A percentile compares a stretch with the other conserved stretches of the same genome.
Conservation (phyloP, 2,888 invertebrate species). For the Autographa pulchrina region DNA sequence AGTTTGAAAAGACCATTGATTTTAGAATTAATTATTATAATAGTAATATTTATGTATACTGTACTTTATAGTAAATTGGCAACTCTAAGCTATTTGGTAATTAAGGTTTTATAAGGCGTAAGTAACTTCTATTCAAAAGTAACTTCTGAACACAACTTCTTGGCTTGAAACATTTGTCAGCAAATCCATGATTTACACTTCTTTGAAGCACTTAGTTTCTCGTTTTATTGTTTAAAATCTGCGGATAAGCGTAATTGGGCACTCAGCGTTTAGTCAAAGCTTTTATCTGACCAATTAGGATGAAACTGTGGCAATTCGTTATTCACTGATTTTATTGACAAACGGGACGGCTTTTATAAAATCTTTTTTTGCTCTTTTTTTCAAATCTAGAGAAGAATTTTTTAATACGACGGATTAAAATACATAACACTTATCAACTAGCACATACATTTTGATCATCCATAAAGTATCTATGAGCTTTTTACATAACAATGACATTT, state of each 20-base stretch:
- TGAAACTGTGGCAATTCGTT: slow-evolving; percentile 13
- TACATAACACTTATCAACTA: no score
- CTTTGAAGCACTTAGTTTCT: background rate
- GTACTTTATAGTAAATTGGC: slow-evolving; percentile 30
- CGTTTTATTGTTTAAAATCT: background rate
- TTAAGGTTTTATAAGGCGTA: slow-evolving; percentile 10
- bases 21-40: slow-evolving; percentile 18
- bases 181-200: background rate
- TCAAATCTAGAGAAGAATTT: no score
- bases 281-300: slow-evolving; percentile 24
- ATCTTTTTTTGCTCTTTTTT: background rate
- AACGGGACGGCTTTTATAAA: background rate
- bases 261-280: slow-evolving; percentile 32
- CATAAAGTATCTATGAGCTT: no score
- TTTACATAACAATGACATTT: no score
- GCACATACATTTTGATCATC: no score
- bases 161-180: background rate
- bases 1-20: slow-evolving; percentile 28
- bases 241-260: slow-evolving; percentile 23
- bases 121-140: background rate
- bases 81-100: slow-evolving; percentile 34
- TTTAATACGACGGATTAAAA: no score
- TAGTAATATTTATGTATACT: slow-evolving; percentile 21
- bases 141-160: background rate
- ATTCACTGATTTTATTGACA: slow-evolving; percentile 10